Base-by-base conservation (phyloP, 2,888 invertebrate genomes). In the Candidula unifasciata region DNA sequence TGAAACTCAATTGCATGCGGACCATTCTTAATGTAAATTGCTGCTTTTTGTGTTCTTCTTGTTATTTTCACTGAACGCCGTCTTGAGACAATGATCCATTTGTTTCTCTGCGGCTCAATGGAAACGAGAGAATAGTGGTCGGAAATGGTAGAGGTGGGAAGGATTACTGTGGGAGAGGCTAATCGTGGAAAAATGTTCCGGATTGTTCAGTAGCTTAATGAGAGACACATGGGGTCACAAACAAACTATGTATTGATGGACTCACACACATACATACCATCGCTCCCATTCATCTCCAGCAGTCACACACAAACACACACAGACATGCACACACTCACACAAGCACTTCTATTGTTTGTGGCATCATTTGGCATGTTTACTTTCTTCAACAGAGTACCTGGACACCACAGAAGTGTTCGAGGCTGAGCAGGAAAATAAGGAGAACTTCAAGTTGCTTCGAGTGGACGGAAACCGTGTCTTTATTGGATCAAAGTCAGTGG, bases 401-500 rank as follows among this genome's bases (percentile, higher is more conserved):
- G 5, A 52, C 16, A 30, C 74, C 1, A 21, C 71, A 18, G 54
- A 54, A 33, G 30, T 54, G 1, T 74, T 54, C 44, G 33, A 54
- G 3, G 30, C 54, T 18, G 54, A 21, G 3, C 44, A 54, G 6
- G 74, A 16, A 16, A 54, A 30, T 3, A 27, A 74, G 16, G 74
- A 74, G 1, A 74, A 30, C 30, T 74, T 74, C 30, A 74, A 54
- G 30, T 21, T 74, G 74, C 30, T 74, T 6, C 54, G 30, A 0
- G 54, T 54, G 30, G 74, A 74, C 0, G 54, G 54, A 27, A 30
- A 54, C 54, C 52, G 33, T 3, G 74, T 74, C 18, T 74, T 74
- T 21, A 74, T 74, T 30, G 74, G 74, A 54, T 8, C 74, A 37
- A 64, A 64, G 60, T 78, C n/a, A n/a, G 66, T 73, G 8, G n/a